phyloP scores from a whole-genome alignment of 2,888 invertebrate genomes.

The Ophion slaviceki region DNA sequence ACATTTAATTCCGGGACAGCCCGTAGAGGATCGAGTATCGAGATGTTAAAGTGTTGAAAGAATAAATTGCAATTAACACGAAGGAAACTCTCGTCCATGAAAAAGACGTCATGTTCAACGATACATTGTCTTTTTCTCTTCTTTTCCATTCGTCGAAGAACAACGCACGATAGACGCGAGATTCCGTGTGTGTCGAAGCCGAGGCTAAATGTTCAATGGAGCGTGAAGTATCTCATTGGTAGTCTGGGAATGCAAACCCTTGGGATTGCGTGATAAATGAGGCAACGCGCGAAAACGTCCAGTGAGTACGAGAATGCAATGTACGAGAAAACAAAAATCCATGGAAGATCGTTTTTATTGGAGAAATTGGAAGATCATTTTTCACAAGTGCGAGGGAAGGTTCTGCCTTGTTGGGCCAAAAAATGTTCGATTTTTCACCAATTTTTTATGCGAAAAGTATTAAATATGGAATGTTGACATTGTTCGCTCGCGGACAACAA shows the following conservation, averaged over 20 bases:
- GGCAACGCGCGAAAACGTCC: conserved; percentile 23
- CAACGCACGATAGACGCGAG: conserved; percentile 39
- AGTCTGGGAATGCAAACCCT: conserved; percentile 1
- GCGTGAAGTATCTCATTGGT: conserved; percentile 52
- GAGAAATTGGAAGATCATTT: background rate
- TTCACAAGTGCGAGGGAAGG: too few species aligned
- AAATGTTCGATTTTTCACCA: too few species aligned
- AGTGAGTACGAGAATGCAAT: conserved; percentile 7
- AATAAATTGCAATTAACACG: conserved; percentile 53
- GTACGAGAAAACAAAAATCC: conserved; percentile 2
- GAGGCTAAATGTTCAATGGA: conserved; percentile 57
- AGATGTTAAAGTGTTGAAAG: conserved; percentile 31
- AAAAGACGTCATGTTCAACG: conserved; percentile 2
- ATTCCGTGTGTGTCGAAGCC: conserved; percentile 28
- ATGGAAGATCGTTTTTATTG: background rate
- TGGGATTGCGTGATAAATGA: conserved; percentile 54
- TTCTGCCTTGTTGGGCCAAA: too few species aligned
- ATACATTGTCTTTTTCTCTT: background rate
- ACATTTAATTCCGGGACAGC: too few species aligned
- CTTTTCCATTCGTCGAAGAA: background rate
- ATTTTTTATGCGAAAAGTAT: too few species aligned
- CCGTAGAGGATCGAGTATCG: background rate
- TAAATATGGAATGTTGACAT: too few species aligned
- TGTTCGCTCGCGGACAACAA: too few species aligned
- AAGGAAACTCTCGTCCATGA: conserved; percentile 12